Conservation (phyloP, 2,113 vertebrate species). For the Gallinago undulata region DNA sequence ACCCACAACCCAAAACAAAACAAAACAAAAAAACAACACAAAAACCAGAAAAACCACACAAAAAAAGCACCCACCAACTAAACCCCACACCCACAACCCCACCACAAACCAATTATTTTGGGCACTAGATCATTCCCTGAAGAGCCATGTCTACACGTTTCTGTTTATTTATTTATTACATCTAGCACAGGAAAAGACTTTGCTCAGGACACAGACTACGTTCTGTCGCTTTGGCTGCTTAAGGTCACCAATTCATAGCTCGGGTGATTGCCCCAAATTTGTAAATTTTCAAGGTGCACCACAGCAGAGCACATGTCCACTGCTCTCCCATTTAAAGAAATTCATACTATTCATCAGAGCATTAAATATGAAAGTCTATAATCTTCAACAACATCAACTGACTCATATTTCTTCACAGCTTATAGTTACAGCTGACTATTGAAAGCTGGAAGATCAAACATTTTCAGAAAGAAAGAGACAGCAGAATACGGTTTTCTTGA, state of each 20-base stretch:
- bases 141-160: too few relatives aligned
- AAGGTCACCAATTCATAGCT: not conserved
- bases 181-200: not conserved
- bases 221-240: not conserved
- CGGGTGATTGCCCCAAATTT: not conserved
- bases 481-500: not conserved
- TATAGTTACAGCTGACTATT: not conserved
- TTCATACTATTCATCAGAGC: not conserved
- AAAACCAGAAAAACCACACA: too few relatives aligned
- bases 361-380: not conserved
- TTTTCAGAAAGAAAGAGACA: not conserved
- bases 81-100: too few relatives aligned
- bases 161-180: not conserved
- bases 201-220: not conserved
- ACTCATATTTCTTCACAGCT: not conserved
- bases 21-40: too few relatives aligned
- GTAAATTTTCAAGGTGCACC: not conserved
- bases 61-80: too few relatives aligned
- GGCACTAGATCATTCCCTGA: too few relatives aligned
- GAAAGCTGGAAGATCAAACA: not conserved
- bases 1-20: too few relatives aligned
- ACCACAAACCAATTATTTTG: too few relatives aligned
- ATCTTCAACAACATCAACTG: not conserved
- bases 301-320: not conserved
- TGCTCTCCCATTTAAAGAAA: not conserved